phyloP scores from a whole-genome alignment of 2,888 invertebrate species.

The Ophion slaviceki region DNA sequence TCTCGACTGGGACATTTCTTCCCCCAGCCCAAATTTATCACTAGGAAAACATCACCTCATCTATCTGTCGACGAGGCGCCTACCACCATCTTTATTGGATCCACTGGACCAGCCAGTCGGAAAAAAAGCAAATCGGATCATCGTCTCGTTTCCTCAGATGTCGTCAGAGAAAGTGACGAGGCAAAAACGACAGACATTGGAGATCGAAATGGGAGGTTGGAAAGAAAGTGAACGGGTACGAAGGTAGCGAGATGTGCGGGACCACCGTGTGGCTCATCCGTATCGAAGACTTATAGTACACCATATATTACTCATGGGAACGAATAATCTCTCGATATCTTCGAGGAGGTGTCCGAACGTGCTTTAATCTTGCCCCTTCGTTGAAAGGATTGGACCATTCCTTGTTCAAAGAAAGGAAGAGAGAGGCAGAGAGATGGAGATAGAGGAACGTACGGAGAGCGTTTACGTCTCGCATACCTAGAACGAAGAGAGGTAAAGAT shows the following conservation, averaged over 20 bases:
- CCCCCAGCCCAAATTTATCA: not conserved
- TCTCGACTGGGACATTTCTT: not conserved
- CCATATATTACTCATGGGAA: conserved; percentile 67
- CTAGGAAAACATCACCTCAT: not conserved
- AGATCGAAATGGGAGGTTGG: conserved; percentile 45
- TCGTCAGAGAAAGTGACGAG: not conserved
- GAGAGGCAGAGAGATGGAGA: conserved; percentile 25
- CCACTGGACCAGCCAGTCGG: not conserved
- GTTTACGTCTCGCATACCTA: conserved; percentile 63
- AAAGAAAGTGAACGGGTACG: conserved; percentile 30
- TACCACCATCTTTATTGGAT: not conserved
- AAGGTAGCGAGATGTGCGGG: conserved; percentile 22
- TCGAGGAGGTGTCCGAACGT: conserved; percentile 74
- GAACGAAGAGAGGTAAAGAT: conserved; percentile 74
- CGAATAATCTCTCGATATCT: conserved; percentile 77
- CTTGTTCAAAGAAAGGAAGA: conserved; percentile 45
- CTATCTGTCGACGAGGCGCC: not conserved
- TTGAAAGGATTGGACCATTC: conserved; percentile 78
- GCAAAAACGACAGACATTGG: conserved; percentile 12
- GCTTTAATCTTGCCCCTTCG: conserved; percentile 76
- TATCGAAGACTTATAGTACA: conserved; percentile 53
- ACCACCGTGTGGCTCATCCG: conserved; percentile 57
- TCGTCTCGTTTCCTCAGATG: not conserved
- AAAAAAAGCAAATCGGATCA: not conserved
- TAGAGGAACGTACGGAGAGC: conserved; percentile 24